Conservation (phyloP, 2,888 invertebrate species). For the Trichacis sp. region DNA sequence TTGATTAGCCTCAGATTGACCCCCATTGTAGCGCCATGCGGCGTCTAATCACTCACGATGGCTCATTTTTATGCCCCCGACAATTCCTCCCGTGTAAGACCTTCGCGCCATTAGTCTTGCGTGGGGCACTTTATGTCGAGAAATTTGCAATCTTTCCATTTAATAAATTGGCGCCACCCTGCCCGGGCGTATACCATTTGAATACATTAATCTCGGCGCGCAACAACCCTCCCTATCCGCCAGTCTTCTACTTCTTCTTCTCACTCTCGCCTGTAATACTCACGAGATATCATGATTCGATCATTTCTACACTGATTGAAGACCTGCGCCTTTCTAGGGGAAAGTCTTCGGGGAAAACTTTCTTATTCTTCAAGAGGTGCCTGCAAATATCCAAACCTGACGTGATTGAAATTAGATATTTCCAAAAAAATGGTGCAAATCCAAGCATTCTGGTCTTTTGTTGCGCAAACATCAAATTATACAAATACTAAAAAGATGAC, state of each 20-base stretch:
- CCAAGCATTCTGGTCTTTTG: no score
- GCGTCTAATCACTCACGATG: conserved; percentile 58
- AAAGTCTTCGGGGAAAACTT: not conserved
- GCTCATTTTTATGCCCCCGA: conserved; percentile 52
- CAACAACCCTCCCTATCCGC: conserved; percentile 20
- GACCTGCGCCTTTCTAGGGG: not conserved
- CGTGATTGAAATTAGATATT: no score
- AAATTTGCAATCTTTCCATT: conserved; percentile 70
- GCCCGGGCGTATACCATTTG: conserved; percentile 62
- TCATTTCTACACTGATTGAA: conserved; percentile 24
- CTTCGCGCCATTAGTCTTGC: conserved; percentile 65
- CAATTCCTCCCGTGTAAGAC: conserved; percentile 43
- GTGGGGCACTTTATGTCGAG: conserved; percentile 67
- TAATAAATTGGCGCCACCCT: conserved; percentile 65
- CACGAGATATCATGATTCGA: conserved; percentile 51
- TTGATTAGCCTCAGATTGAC: conserved; percentile 70
- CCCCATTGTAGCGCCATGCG: conserved; percentile 55
- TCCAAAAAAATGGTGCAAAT: no score
- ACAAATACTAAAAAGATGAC: no score
- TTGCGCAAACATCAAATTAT: no score
- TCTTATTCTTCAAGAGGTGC: no score
- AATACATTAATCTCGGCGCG: conserved; percentile 60
- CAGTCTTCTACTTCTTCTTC: conserved; percentile 25
- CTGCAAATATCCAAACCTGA: no score
- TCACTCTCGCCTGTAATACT: conserved; percentile 43